Percentiles rank a stretch among this genome's conserved stretches.
phyloP scores from a whole-genome alignment of 2,797 vertebrate species.

The Furcifer pardalis region DNA sequence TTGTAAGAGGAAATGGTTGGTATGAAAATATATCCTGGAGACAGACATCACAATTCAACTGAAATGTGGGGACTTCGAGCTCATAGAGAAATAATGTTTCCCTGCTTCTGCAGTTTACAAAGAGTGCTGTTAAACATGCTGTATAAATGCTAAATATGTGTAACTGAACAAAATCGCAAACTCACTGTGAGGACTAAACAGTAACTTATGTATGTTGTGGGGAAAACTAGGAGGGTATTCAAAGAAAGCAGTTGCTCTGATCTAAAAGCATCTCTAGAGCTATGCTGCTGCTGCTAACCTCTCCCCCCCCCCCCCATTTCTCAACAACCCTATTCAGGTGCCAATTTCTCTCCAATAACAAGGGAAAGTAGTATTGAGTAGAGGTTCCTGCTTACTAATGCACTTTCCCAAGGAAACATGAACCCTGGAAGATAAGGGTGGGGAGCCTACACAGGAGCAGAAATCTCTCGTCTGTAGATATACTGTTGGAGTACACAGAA shows the following conservation, averaged over 20 bases:
- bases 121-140: neutral
- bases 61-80: slow-evolving; percentile 4
- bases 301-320: neutral
- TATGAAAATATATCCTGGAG: slow-evolving; percentile 50
- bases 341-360: too few species aligned
- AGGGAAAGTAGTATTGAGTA: too few species aligned
- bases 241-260: slow-evolving; percentile 18
- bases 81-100: slow-evolving; percentile 49
- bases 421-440: too few species aligned
- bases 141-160: slow-evolving; percentile 12
- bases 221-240: neutral
- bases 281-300: slow-evolving; percentile 14
- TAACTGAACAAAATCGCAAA: neutral
- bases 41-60: slow-evolving; percentile 67
- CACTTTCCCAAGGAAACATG: too few species aligned
- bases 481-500: too few species aligned
- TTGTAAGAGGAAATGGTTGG: slow-evolving; percentile 58
- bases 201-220: neutral
- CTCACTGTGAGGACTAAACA: neutral
- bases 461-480: too few species aligned
- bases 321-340: neutral
- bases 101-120: slow-evolving; percentile 40
- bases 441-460: too few species aligned
- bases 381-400: too few species aligned
- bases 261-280: slow-evolving; percentile 32